Evolutionary conservation across 1,140 invertebrate genomes (phyloP).

Genomic region (Proales similis): DNA sequence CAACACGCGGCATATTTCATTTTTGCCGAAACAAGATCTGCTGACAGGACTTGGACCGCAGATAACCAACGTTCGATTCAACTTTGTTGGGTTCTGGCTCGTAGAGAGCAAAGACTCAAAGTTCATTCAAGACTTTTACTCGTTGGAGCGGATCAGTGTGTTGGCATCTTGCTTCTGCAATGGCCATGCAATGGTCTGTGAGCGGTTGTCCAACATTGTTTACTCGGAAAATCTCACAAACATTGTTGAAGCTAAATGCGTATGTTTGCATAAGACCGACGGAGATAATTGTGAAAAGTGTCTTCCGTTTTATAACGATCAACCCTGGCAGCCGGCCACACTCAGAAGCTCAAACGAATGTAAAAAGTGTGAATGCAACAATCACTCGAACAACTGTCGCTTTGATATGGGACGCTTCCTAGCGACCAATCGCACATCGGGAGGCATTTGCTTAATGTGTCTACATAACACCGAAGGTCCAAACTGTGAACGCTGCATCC

Average conservation of each 20-base stretch:
- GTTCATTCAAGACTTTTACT: conserved; percentile 43
- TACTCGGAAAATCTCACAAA: conserved; percentile 37
- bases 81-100: too few species aligned
- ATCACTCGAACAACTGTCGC: conserved; percentile 81
- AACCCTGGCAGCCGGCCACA: conserved; percentile 82
- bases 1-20: conserved; percentile 73
- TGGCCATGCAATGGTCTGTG: conserved; percentile 78
- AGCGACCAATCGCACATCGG: conserved; percentile 63
- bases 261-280: conserved; percentile 84
- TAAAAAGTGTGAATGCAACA: conserved; percentile 94
- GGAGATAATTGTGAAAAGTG: conserved; percentile 79
- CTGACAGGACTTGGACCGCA: too few species aligned
- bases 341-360: conserved; percentile 81
- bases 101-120: too few species aligned
- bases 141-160: conserved; percentile 91
- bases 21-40: conserved; percentile 81
- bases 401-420: conserved; percentile 87
- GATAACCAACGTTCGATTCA: conserved; percentile 87
- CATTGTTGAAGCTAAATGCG: conserved; percentile 65
- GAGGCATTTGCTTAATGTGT: conserved; percentile 91
- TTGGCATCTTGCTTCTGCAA: conserved; percentile 98
- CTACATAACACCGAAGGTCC: conserved; percentile 78
- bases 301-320: conserved; percentile 86
- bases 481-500: conserved; percentile 84
- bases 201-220: conserved; percentile 33